phyloP scores from a whole-genome alignment of 1,140 invertebrate species.

The Drosophila burlai region DNA sequence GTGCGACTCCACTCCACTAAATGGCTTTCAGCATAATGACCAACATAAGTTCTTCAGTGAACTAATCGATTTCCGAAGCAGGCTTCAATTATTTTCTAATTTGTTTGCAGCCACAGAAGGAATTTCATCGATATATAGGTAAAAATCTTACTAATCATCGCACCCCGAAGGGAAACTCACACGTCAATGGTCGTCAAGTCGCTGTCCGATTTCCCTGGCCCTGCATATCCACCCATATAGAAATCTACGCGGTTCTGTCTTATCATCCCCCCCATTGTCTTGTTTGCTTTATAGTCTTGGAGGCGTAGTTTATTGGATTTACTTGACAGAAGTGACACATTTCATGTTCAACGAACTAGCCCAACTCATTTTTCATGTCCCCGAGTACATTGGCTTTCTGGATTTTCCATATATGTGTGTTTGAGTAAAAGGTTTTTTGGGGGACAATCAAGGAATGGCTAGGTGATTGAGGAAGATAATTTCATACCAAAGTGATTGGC shows the following conservation, averaged over 20 bases:
- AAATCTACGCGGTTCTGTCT: constrained; percentile 8
- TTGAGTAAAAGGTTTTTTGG: background rate
- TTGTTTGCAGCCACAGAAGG: constrained; percentile 47
- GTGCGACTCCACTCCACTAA: constrained; percentile 14
- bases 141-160: constrained; percentile 37
- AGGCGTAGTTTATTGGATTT: constrained; percentile 67
- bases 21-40: constrained; percentile 49
- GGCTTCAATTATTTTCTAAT: constrained; percentile 75
- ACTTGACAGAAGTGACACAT: constrained; percentile 48
- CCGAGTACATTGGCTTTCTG: constrained; percentile 6
- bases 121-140: constrained; percentile 51
- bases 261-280: constrained; percentile 29
- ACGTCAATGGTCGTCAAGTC: constrained; percentile 10
- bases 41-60: constrained; percentile 28
- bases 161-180: constrained; percentile 2
- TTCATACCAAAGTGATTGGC: constrained; percentile 35
- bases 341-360: constrained; percentile 62
- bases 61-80: constrained; percentile 44
- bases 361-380: constrained; percentile 31
- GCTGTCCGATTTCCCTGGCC: constrained; percentile 13
- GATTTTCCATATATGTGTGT: constrained; percentile 22
- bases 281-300: constrained; percentile 11
- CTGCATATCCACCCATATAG: constrained; percentile 8
- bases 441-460: background rate
- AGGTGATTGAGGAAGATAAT: constrained; percentile 17